Percentiles rank a stretch among this genome's conserved stretches.
Evolutionary conservation across 2,888 invertebrate genomes (phyloP).

Genomic region (Eupithecia exiguata): DNA sequence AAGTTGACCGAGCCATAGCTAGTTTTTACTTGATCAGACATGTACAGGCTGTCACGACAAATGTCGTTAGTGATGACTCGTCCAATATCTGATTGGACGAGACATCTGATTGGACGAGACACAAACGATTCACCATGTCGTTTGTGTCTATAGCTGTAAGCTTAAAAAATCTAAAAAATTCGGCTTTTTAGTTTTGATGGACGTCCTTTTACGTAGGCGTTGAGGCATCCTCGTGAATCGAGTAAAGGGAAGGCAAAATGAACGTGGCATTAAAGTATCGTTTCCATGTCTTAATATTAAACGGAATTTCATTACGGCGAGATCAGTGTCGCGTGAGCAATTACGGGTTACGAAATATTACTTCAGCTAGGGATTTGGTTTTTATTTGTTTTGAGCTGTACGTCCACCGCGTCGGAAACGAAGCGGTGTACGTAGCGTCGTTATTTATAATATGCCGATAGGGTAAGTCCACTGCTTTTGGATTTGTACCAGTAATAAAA

Average conservation of each 20-base stretch:
- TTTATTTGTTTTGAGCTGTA: constrained; percentile 1
- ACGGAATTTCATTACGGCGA: constrained; percentile 46
- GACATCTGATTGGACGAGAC: no score
- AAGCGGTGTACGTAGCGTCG: no score
- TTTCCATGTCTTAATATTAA: constrained; percentile 59
- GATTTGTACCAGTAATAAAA: no score
- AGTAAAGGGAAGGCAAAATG: constrained; percentile 62
- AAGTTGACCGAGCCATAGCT: not conserved
- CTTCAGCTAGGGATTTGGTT: constrained; percentile 11
- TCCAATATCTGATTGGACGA: not conserved
- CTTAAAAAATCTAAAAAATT: not conserved
- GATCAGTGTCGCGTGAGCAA: constrained; percentile 37
- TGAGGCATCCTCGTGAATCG: constrained; percentile 66
- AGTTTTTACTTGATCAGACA: not conserved
- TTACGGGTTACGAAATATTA: constrained; percentile 26
- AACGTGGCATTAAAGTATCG: constrained; percentile 66
- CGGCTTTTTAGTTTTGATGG: constrained; percentile 6
- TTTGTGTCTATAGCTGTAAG: not conserved
- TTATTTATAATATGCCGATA: no score
- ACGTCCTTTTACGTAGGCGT: constrained; percentile 51
- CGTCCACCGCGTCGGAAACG: no score
- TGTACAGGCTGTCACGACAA: not conserved
- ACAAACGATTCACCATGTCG: not conserved
- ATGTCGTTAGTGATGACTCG: not conserved
- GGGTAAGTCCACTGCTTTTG: no score